Base-by-base conservation (phyloP, 23 tunicate genomes). In the Phallusia fumigata region DNA sequence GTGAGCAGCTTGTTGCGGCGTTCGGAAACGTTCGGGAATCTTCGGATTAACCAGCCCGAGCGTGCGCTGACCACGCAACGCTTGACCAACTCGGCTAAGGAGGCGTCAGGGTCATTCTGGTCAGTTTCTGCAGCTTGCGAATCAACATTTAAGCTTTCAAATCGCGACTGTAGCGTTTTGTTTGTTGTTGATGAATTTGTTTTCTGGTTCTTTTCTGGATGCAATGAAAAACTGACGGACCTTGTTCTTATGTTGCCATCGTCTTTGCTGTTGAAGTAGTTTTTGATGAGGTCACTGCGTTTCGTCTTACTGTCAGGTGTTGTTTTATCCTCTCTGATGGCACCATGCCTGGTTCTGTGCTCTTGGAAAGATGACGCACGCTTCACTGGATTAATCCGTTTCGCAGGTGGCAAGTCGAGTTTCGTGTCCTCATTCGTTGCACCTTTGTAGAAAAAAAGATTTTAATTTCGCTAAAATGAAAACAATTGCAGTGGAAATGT, bases 1-100 rank as follows among this genome's bases (percentile, higher is more conserved):
- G 76, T 81, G 18, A 81, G 69, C 16, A 81, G 82, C 32, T 21
- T 15, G 73, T 49, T 79, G 35, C 76, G 24, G 22, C 86, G 82
- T 3, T 81, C 86, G 82, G 82, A 53, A 64, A 31, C 28, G 0
- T 35, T 77, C 78, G 91, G 47, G 40, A 74, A 76, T 65, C 53
- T 87, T 82, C 91, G 82, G 45, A 87, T 76, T 24, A 87, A 53
- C 91, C 91, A 87, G 3, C 85, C 91, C 28, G 91, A 45, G 5
- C 91, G 40, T 2, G 82, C 52, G 73, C 91, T 87, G 73, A 87
- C 64, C 21, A 87, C 78, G 82, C 91, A 87, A 64, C 49, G 84
- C 52, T 53, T 18, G 24, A 76, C 78, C 8, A 87, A 80, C 75
- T 87, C 91, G 31, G 35, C 21, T 32, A 80, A 78, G 80, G 28